These are phyloP conservation scores for Lissonota sp. DNA, from an alignment of 2,888 invertebrate genomes.

Conservation along the genomic window DNA sequence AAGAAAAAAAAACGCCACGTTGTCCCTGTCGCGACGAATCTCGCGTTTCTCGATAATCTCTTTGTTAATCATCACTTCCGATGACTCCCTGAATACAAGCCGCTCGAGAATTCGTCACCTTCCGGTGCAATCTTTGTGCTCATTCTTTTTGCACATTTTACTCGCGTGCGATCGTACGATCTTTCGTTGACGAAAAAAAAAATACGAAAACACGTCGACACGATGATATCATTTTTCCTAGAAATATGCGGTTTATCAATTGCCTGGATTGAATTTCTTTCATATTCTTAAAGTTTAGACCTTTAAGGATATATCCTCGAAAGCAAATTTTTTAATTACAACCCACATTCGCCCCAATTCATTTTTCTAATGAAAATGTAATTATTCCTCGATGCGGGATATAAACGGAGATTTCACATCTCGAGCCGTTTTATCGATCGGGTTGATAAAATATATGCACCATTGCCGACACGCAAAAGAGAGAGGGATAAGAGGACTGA, in stretches of 20 bases:
- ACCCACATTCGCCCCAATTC: neutral
- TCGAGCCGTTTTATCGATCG: constrained; percentile 20
- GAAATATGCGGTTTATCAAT: constrained; percentile 7
- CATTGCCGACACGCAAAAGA: neutral
- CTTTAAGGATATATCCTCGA: too few species aligned
- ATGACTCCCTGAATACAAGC: constrained; percentile 49
- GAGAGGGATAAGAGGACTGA: neutral
- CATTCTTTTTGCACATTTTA: constrained; percentile 63
- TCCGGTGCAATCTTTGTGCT: constrained; percentile 61
- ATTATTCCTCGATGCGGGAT: constrained; percentile 9
- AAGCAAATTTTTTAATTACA: too few species aligned
- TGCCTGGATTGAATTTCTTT: neutral
- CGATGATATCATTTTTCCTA: constrained; percentile 27
- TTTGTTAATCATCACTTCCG: constrained; percentile 50
- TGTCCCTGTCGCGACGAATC: constrained; percentile 14
- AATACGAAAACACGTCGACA: neutral
- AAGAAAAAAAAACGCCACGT: constrained; percentile 35
- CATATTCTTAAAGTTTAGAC: too few species aligned
- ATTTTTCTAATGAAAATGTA: constrained; percentile 12
- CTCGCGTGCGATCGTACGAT: constrained; percentile 12
- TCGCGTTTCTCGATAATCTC: constrained; percentile 30
- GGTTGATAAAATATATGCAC: constrained; percentile 14
- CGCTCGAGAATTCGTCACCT: constrained; percentile 56
- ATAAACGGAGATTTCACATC: constrained; percentile 1
- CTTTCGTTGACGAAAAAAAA: neutral